These are phyloP conservation scores for Venusia cambrica DNA, from an alignment of 2,888 invertebrate genomes.

Conservation along the genomic window DNA sequence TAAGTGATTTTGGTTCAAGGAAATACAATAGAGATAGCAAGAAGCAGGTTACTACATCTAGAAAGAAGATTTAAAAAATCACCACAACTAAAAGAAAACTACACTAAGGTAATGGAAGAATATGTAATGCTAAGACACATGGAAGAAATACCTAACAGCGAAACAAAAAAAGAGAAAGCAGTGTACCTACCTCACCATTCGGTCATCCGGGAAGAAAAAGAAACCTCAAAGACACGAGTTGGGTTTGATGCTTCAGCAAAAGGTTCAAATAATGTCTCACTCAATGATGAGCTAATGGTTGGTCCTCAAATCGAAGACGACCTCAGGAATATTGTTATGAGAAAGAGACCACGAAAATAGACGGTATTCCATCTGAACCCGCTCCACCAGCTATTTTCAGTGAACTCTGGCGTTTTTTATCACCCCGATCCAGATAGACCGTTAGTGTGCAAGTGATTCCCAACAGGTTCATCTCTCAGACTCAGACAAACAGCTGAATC, in stretches of 20 bases:
- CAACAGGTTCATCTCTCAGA: too few species aligned
- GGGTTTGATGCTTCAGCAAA: conserved; percentile 6
- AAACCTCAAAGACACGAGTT: neutral
- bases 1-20: neutral
- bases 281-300: conserved; percentile 6
- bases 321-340: conserved; percentile 6
- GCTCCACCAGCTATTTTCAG: too few species aligned
- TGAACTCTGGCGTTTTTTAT: too few species aligned
- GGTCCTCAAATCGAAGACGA: conserved; percentile 8
- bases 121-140: neutral
- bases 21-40: conserved; percentile 2
- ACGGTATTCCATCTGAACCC: too few species aligned
- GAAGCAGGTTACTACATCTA: neutral
- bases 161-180: conserved; percentile 2
- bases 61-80: too few species aligned
- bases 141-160: conserved; percentile 1
- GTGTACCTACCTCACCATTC: too few species aligned
- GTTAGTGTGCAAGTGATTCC: conserved; percentile 3
- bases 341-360: too few species aligned
- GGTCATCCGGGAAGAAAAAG: too few species aligned
- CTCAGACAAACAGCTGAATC: conserved; percentile 8
- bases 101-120: conserved; percentile 2
- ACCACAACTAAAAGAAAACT: conserved; percentile 2
- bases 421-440: neutral
- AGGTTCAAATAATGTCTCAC: conserved; percentile 3